Conservation (phyloP, 2,797 vertebrate genomes). For the Semaprochilodus insignis region DNA sequence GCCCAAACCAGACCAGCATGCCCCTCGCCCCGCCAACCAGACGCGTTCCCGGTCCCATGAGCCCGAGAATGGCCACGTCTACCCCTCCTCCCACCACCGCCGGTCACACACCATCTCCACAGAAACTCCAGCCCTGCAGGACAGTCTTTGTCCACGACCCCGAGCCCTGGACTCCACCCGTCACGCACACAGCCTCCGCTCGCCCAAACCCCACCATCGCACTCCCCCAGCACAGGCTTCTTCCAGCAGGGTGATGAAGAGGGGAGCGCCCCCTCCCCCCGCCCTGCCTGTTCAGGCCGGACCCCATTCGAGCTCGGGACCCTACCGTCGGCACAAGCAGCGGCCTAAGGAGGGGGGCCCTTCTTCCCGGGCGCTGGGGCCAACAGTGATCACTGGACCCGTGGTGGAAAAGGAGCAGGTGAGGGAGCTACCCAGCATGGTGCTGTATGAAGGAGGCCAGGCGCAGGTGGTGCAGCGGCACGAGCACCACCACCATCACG, state of each 20-base stretch:
- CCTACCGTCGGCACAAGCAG: slow-evolving; percentile 94
- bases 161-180: slow-evolving; percentile 73
- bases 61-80: slow-evolving; percentile 86
- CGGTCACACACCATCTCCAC: slow-evolving; percentile 80
- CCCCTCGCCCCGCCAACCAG: slow-evolving; percentile 83
- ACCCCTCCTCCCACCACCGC: slow-evolving; percentile 78
- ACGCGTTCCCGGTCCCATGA: slow-evolving; percentile 94
- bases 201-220: slow-evolving; percentile 86
- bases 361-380: slow-evolving; percentile 83
- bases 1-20: slow-evolving; percentile 71
- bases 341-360: slow-evolving; percentile 88
- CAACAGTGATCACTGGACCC: slow-evolving; percentile 76
- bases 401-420: slow-evolving; percentile 90
- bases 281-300: slow-evolving; percentile 80
- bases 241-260: slow-evolving; percentile 82
- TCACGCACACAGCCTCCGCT: slow-evolving; percentile 75
- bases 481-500: slow-evolving; percentile 96
- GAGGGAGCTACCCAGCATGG: slow-evolving; percentile 88
- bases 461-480: slow-evolving; percentile 95
- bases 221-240: slow-evolving; percentile 74
- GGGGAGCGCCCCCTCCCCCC: slow-evolving; percentile 79
- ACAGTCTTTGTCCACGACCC: slow-evolving; percentile 65
- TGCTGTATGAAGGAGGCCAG: slow-evolving; percentile 90
- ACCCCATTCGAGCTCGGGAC: slow-evolving; percentile 86
- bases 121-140: slow-evolving; percentile 65